Base-by-base conservation (phyloP, 1,140 invertebrate species). In the Drosophila athabasca region DNA sequence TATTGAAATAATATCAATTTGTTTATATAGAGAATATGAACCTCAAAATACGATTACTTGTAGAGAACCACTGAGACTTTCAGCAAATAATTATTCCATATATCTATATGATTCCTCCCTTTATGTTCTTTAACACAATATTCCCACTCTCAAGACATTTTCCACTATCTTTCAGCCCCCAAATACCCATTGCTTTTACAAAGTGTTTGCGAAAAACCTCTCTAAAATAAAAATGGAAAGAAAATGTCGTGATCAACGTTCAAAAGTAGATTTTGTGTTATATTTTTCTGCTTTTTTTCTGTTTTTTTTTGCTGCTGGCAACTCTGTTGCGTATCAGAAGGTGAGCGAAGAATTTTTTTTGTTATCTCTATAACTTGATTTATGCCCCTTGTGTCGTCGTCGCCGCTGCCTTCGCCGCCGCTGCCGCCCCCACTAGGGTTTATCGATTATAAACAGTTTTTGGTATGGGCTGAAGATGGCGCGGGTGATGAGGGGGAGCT, bases 331-430 rank as follows among this genome's bases (percentile, higher is more conserved):
- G 43, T 49, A 68, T 50, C 71, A 43, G 54, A 79, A 39, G 74
- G 79, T 75, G 71, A 70, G 70, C 55, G 71, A 57, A 43, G 75
- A 62, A 49, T 64, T 64, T 70, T 64, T 70, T 52, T 52, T 57
- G 72, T 62, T 81, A 76, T 72, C 78, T 76, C 62, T 75, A 68
- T 82, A 87, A 87, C 85, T 87, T 78, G 78, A 85, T 85, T 85
- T 82, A 79, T 82, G 74, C 53, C 58, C 15, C 55, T 51, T 44
- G 48, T 55, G 70, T 52, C 50, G 29, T 44, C 39, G 73, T 54
- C 61, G 35, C 35, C 11, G 9, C 9, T 1, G 29, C 29, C 31
- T 8, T 35, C 31, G 9, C 31, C 31, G 9, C 11, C 11, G 35
- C 11, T 11, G 35, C 35, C 35, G 11, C 58, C 51, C 57, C 55